Percentiles rank a stretch among this genome's conserved stretches.
Conservation (phyloP, 2,113 vertebrate genomes). For the Dasyornis broadbenti region DNA sequence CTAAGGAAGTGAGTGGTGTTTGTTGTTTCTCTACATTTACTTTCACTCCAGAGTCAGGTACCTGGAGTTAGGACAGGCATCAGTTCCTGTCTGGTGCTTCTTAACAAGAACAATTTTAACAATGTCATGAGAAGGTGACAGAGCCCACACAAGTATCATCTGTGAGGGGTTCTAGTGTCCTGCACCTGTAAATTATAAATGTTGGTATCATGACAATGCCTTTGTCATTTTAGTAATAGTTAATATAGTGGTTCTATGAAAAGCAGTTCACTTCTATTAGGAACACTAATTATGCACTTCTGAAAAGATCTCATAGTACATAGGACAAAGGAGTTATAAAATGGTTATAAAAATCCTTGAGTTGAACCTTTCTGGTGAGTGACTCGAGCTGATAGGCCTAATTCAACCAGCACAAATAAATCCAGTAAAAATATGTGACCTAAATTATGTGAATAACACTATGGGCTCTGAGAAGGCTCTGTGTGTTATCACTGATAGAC, state of each 20-base stretch:
- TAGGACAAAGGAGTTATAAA: constrained; percentile 48
- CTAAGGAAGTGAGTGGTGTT: background rate
- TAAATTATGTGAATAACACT: constrained; percentile 13
- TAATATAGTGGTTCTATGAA: constrained; percentile 42
- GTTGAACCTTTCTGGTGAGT: constrained; percentile 1
- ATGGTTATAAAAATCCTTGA: constrained; percentile 51
- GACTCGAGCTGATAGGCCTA: constrained; percentile 6
- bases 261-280: constrained; percentile 49
- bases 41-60: background rate
- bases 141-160: background rate
- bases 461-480: background rate
- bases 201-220: background rate
- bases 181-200: background rate
- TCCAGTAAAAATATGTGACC: constrained; percentile 17
- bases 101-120: background rate
- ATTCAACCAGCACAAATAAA: constrained; percentile 50
- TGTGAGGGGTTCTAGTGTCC: background rate
- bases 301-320: constrained; percentile 41
- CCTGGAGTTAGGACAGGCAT: background rate
- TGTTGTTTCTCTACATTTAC: background rate
- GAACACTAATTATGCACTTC: constrained; percentile 20
- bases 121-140: background rate
- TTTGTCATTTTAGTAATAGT: constrained; percentile 40
- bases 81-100: background rate
- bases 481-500: background rate